These are phyloP conservation scores for Disparrhopalites patrizii DNA, from an alignment of 2,888 invertebrate genomes.

Conservation along the genomic window DNA sequence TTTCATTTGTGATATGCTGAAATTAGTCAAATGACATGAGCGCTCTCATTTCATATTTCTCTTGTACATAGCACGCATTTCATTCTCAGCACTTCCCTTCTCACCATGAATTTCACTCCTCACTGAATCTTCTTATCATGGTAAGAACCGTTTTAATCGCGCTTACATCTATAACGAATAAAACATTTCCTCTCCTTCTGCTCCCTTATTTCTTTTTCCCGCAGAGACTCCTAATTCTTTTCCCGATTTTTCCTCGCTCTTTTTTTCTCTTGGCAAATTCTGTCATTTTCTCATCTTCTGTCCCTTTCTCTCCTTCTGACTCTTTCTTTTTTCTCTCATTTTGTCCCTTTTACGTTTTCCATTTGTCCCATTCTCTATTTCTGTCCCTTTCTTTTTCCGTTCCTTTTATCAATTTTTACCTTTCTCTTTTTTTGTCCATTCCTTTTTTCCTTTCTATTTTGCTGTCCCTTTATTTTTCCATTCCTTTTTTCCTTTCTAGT, in stretches of 20 bases:
- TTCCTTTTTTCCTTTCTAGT: too few species aligned
- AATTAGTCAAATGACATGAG: constrained; percentile 35
- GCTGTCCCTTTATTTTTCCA: too few species aligned
- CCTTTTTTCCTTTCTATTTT: too few species aligned
- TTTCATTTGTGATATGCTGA: constrained; percentile 33
- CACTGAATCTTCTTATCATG: constrained; percentile 1
- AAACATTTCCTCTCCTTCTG: background rate
- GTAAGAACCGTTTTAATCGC: constrained; percentile 19
- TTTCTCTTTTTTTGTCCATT: too few species aligned
- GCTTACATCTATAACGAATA: constrained; percentile 5
- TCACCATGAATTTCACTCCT: constrained; percentile 25
- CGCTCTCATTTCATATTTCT: constrained; percentile 33
- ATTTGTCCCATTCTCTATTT: too few species aligned
- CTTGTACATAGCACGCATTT: constrained; percentile 31
- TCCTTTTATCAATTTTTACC: too few species aligned
- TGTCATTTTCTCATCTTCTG: background rate
- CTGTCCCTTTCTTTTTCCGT: too few species aligned
- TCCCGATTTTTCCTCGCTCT: background rate
- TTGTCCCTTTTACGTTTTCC: background rate
- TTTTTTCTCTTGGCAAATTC: background rate
- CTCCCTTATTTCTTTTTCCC: background rate
- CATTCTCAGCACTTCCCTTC: constrained; percentile 20
- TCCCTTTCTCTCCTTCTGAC: background rate
- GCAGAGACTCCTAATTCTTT: too few species aligned
- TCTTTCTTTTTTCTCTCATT: background rate